These are phyloP conservation scores for Otolemur crassicaudatus DNA, from an alignment of 2,797 vertebrate species.

Conservation along the genomic window DNA sequence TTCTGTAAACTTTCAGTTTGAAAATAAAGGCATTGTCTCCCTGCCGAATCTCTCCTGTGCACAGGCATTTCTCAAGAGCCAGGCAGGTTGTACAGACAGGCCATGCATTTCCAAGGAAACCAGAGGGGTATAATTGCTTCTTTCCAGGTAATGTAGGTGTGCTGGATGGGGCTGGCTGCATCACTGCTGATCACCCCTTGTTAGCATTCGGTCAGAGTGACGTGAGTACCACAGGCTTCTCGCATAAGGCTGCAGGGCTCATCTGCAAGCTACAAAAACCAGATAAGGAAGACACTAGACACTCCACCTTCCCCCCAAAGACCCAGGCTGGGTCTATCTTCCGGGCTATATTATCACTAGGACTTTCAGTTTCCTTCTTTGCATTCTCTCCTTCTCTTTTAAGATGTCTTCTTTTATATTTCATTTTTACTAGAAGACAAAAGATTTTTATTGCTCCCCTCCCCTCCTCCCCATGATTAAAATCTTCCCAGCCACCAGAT, in stretches of 20 bases:
- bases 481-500: neutral
- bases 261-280: neutral
- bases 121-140: neutral
- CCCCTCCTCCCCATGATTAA: neutral
- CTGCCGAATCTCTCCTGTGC: neutral
- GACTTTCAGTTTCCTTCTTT: neutral
- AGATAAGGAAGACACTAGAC: accelerated
- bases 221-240: neutral
- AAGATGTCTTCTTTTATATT: neutral
- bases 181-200: neutral
- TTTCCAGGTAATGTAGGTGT: neutral
- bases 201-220: neutral
- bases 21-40: neutral
- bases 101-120: neutral
- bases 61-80: neutral
- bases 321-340: neutral
- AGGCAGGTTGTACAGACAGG: neutral
- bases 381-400: neutral
- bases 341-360: neutral
- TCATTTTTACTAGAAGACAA: constrained; percentile 45
- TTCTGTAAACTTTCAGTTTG: constrained; percentile 45
- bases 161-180: accelerated
- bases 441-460: neutral
- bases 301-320: neutral
- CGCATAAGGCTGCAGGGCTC: neutral